Evolutionary conservation across 2,113 vertebrate genomes (phyloP).

Genomic region (Sebastes schlegelii): DNA sequence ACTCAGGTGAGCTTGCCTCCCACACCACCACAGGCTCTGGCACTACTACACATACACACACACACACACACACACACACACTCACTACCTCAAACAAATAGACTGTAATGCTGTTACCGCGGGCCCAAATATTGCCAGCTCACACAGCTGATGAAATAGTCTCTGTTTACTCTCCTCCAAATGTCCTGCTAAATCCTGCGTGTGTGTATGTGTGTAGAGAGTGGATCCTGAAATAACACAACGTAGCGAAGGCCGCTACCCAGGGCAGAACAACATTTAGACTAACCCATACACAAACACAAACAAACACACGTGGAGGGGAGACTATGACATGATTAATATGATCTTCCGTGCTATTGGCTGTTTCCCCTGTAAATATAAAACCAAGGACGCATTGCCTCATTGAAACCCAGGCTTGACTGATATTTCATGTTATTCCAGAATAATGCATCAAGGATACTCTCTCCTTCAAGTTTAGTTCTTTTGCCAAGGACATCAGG

Average conservation of each 20-base stretch:
- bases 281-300: constrained; percentile 53
- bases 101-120: constrained; percentile 70
- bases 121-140: constrained; percentile 75
- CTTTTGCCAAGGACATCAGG: constrained; percentile 37
- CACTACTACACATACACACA: constrained; percentile 18
- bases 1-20: constrained; percentile 62
- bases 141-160: constrained; percentile 83
- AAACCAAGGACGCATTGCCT: constrained; percentile 55
- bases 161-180: constrained; percentile 80
- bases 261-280: constrained; percentile 55
- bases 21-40: constrained; percentile 52
- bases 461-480: constrained; percentile 38
- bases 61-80: constrained; percentile 20
- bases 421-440: constrained; percentile 53
- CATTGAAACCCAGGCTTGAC: constrained; percentile 36
- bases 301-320: constrained; percentile 36
- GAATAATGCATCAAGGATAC: constrained; percentile 54
- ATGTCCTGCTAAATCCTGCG: constrained; percentile 74
- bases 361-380: constrained; percentile 56
- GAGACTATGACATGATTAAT: constrained; percentile 56
- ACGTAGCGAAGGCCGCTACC: constrained; percentile 35
- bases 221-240: constrained; percentile 63
- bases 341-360: constrained; percentile 44
- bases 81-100: constrained; percentile 72
- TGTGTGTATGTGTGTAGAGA: constrained; percentile 52